Percentiles rank a stretch among this genome's conserved stretches.
phyloP scores from a whole-genome alignment of 2,797 vertebrate genomes.

The Chelon auratus region DNA sequence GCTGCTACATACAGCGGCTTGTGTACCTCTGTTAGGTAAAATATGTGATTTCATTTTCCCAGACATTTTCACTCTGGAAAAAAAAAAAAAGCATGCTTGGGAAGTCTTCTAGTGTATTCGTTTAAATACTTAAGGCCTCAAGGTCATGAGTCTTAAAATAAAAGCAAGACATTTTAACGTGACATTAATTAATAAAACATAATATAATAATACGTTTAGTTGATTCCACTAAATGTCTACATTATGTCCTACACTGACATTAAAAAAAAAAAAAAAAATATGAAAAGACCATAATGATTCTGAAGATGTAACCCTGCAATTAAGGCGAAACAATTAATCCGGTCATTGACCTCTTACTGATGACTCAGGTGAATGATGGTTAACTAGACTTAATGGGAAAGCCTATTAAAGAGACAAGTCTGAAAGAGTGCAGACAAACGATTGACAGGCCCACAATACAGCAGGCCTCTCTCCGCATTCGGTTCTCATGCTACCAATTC shows the following conservation, averaged over 20 bases:
- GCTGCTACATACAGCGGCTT: too few species aligned
- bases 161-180: neutral
- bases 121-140: too few species aligned
- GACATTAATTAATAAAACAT: neutral
- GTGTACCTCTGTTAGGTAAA: too few species aligned
- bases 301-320: slow-evolving; percentile 46
- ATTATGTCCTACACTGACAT: slow-evolving; percentile 3
- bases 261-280: neutral
- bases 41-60: too few species aligned
- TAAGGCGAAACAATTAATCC: slow-evolving; percentile 58
- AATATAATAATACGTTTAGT: too few species aligned
- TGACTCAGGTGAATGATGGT: slow-evolving; percentile 66
- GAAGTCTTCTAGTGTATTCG: too few species aligned
- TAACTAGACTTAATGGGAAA: slow-evolving; percentile 71
- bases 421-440: slow-evolving; percentile 68
- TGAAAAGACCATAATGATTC: slow-evolving; percentile 27
- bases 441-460: slow-evolving; percentile 78
- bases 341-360: slow-evolving; percentile 59
- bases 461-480: slow-evolving; percentile 45
- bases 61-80: too few species aligned
- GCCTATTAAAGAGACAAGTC: slow-evolving; percentile 62
- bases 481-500: slow-evolving; percentile 59
- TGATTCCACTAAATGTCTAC: neutral
- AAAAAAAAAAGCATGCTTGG: too few species aligned
- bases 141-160: neutral